These are phyloP conservation scores for Aphidoletes aphidimyza DNA, from an alignment of 2,888 invertebrate species.

Conservation along the genomic window DNA sequence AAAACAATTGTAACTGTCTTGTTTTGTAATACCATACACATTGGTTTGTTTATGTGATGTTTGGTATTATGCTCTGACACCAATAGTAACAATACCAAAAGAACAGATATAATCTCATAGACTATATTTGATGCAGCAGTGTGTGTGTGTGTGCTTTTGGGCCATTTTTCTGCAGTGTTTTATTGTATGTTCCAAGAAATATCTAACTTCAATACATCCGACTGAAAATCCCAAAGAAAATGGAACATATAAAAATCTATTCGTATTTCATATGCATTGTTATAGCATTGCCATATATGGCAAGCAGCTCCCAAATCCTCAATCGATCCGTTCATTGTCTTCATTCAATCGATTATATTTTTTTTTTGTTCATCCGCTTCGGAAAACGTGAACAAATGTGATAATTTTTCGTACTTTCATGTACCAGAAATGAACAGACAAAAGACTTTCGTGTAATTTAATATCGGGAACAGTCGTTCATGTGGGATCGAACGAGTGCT, in stretches of 20 bases:
- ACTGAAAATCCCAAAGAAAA: no score
- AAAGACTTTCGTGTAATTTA: slow-evolving; percentile 19
- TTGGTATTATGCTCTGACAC: no score
- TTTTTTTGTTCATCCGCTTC: neutral
- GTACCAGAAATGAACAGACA: slow-evolving; percentile 1
- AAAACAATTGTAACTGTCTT: no score
- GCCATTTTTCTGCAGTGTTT: neutral
- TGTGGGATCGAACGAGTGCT: neutral
- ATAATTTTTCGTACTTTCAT: neutral
- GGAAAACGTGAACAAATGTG: slow-evolving; percentile 11
- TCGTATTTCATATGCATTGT: neutral
- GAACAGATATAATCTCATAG: neutral
- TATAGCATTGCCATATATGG: no score
- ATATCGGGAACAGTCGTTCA: slow-evolving; percentile 2
- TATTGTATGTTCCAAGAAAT: neutral
- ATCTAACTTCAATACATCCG: neutral
- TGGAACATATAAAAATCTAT: neutral
- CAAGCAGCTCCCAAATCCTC: neutral
- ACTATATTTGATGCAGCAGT: neutral
- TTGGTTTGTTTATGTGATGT: no score
- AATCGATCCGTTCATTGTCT: slow-evolving; percentile 11
- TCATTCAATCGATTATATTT: slow-evolving; percentile 23
- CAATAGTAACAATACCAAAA: no score
- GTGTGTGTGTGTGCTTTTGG: neutral
- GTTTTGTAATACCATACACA: no score